These are phyloP conservation scores for Microcebus jonahi DNA, from an alignment of 2,113 vertebrate species.

Conservation along the genomic window DNA sequence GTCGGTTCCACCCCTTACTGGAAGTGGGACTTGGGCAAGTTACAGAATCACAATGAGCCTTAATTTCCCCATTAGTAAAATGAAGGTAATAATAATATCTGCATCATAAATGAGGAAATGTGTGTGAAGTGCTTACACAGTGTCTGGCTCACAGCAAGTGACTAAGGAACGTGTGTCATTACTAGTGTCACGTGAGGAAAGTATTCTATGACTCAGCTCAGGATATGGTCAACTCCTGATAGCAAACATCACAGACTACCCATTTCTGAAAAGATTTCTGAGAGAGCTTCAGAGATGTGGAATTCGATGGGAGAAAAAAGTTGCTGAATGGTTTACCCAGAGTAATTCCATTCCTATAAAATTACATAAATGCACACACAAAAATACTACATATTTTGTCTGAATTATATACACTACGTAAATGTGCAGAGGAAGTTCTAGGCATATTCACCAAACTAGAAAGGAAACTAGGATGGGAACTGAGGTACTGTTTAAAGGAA, in stretches of 20 bases:
- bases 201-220: background rate
- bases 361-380: background rate
- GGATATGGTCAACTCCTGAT: background rate
- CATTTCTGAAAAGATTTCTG: background rate
- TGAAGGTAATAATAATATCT: slow-evolving; percentile 21
- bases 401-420: background rate
- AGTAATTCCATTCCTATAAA: background rate
- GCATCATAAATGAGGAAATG: background rate
- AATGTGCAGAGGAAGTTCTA: background rate
- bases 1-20: background rate
- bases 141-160: background rate
- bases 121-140: background rate
- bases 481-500: background rate
- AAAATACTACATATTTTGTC: background rate
- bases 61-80: slow-evolving; percentile 43
- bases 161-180: background rate
- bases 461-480: background rate
- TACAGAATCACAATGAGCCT: background rate
- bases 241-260: background rate
- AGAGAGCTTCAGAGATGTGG: background rate
- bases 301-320: background rate
- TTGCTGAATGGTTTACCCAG: background rate
- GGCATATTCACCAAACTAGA: background rate
- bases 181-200: background rate
- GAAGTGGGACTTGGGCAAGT: background rate